Conservation (phyloP, 2,113 vertebrate genomes). For the Meriones unguiculatus region DNA sequence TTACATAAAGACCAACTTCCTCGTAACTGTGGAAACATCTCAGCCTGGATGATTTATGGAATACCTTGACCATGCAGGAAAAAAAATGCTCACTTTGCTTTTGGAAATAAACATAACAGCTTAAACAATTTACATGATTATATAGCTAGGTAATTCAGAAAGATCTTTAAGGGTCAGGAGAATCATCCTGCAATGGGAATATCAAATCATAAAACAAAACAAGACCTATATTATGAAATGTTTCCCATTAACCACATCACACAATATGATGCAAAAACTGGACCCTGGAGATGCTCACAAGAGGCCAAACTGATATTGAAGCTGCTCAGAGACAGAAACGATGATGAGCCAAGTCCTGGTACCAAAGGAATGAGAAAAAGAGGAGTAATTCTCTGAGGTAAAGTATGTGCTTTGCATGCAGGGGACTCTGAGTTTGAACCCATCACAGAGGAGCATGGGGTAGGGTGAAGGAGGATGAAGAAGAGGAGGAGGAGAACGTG, state of each 20-base stretch:
- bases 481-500: too few relatives aligned
- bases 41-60: neutral
- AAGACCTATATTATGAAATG: constrained; percentile 30
- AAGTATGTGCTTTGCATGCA: neutral
- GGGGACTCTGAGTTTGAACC: neutral
- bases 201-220: constrained; percentile 45
- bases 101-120: constrained; percentile 57
- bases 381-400: too few relatives aligned
- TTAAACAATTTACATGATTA: neutral
- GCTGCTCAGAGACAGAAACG: neutral
- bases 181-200: neutral
- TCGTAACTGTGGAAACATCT: neutral
- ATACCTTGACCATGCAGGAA: constrained; percentile 22
- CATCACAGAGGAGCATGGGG: neutral
- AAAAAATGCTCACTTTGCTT: constrained; percentile 51
- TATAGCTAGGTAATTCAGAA: neutral
- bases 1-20: constrained; percentile 45
- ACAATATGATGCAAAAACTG: constrained; percentile 6
- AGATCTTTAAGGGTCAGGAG: constrained; percentile 38
- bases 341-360: neutral
- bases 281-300: neutral
- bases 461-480: too few relatives aligned
- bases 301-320: neutral
- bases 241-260: constrained; percentile 27
- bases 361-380: neutral